Evolutionary conservation across 2,888 invertebrate genomes (phyloP), one percentile per base, ranked within the genome.

Genomic region (Drosophila mulleri): DNA sequence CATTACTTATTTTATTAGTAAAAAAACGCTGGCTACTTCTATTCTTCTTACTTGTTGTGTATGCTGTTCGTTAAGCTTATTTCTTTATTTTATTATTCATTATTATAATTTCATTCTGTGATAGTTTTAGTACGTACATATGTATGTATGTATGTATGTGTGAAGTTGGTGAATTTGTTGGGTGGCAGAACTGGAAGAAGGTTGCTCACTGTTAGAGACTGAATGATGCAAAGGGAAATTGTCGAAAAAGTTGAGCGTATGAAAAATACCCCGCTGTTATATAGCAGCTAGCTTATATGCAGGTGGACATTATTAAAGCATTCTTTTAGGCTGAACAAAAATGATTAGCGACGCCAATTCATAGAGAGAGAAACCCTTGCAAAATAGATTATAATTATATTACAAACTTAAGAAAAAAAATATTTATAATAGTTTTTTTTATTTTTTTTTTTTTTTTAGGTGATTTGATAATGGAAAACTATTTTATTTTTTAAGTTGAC

Each of bases 161-260:
- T 29, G 26, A 9, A 26, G 47, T 29, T 54, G 53, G 53, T 56
- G 41, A 56, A 41, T 41, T 26, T 3, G 0, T 29, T 41, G 1
- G 54, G 39, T 56, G 41, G 41, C 26, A 41, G 29, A 56, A 41
- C 29, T 41, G 8, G 54, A 41, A 56, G 54, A 16, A n/a, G 20
- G 6, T 23, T 67, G 67, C 50, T 67, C 20, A 2, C 48, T 52
- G 52, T 39, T 42, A 35, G 3, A 47, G 16, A 60, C 73, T 75
- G n/a, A 9, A 20, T 63, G 72, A 11, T 56, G 14, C 39, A n/a
- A 16, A 16, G 12, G 56, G 61, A 57, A 58, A 61, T 67, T 57
- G 11, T 18, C 18, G 6, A 14, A 60, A 57, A 47, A 44, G 18
- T 23, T 12, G 37, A 5, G 5, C 72, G 67, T 47, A 11, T 8